phyloP scores from a whole-genome alignment of 2,113 vertebrate species.

The Cranoglanis bouderius region DNA sequence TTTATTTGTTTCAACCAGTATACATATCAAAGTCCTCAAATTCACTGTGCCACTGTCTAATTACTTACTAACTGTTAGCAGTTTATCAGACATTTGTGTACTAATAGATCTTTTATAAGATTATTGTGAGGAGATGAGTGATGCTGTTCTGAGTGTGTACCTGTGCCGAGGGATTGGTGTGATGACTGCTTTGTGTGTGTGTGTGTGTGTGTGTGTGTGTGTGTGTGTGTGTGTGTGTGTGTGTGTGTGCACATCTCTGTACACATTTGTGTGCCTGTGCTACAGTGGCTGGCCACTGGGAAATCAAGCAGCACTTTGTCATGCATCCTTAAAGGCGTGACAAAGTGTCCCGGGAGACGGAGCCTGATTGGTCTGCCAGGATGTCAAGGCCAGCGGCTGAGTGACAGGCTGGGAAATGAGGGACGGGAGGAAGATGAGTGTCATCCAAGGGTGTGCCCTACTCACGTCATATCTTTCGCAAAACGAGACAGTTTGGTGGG shows the following conservation, averaged over 20 bases:
- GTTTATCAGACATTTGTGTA: not conserved
- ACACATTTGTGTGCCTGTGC: constrained; percentile 37
- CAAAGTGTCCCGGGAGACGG: constrained; percentile 73
- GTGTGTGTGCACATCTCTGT: constrained; percentile 30
- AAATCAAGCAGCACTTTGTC: constrained; percentile 82
- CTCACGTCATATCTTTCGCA: constrained; percentile 62
- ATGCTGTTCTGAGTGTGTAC: not conserved
- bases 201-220: not conserved
- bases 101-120: not conserved
- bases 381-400: constrained; percentile 72
- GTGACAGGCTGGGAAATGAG: constrained; percentile 70
- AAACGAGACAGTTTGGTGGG: not conserved
- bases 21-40: not conserved
- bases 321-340: constrained; percentile 82
- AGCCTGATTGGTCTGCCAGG: constrained; percentile 77
- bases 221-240: not conserved
- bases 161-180: not conserved
- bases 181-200: not conserved
- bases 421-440: constrained; percentile 52
- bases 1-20: not conserved
- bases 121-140: constrained; percentile 8
- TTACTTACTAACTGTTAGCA: not conserved
- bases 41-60: not conserved
- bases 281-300: constrained; percentile 70
- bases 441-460: constrained; percentile 68